Evolutionary conservation across 2,797 vertebrate species (phyloP).

Genomic region (Hydrocynus forskahlii): DNA sequence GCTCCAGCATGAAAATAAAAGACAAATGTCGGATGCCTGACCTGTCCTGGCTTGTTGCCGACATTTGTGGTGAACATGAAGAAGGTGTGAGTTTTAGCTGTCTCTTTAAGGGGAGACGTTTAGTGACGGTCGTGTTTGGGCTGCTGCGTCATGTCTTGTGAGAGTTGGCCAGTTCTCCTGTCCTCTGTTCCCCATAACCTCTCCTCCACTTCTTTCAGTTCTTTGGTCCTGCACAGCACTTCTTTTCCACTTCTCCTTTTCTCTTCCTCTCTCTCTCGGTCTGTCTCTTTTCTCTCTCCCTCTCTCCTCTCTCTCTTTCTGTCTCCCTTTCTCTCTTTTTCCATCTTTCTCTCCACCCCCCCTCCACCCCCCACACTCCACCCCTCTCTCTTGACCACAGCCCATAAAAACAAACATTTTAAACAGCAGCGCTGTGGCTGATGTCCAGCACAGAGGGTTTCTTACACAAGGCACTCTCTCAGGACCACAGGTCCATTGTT

Average conservation of each 20-base stretch:
- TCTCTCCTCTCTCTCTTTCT: not conserved
- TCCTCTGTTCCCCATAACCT: not conserved
- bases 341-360: not conserved
- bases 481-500: constrained; percentile 50
- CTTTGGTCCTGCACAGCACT: not conserved
- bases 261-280: not conserved
- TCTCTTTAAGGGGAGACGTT: not conserved
- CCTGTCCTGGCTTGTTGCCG: no score
- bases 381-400: constrained; percentile 19
- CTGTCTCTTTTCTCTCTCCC: not conserved
- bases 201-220: not conserved
- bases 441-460: constrained; percentile 40
- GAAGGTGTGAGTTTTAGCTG: not conserved
- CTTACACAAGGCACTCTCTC: constrained; percentile 27
- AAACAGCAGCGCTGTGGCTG: constrained; percentile 31
- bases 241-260: not conserved
- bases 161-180: not conserved
- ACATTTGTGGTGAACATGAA: no score
- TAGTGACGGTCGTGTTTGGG: not conserved
- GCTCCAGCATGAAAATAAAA: no score
- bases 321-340: not conserved
- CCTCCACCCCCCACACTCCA: not conserved
- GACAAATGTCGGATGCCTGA: not conserved
- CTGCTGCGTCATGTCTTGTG: not conserved
- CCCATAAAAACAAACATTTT: constrained; percentile 14